Evolutionary conservation across 1,140 invertebrate species (phyloP), one percentile per base, ranked within the genome.

Genomic region (Reticulitermes speratus): DNA sequence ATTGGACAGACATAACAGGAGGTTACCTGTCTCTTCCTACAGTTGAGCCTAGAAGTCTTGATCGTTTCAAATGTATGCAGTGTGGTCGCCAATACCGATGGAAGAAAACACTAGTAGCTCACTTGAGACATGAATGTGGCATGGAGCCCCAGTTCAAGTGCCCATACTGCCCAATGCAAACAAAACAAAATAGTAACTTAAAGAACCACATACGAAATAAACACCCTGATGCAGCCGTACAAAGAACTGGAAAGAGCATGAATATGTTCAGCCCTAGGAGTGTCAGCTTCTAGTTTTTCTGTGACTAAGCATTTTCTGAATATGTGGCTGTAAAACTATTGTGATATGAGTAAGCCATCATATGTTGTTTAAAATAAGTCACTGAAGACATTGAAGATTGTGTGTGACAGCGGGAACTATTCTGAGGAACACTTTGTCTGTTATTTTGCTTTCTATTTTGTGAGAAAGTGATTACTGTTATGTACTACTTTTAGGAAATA

Each of bases 101-200:
- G 75, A 59, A 84, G 69, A 75, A 86, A 48, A 82, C 87, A 3
- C 75, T 88, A n/a, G 44, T 87, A 65, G 81, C 84, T n/a, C 88
- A 88, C 69, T 44, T 87, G 86, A 83, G 86, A 21, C 87, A 84
- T 45, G 88, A 88, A 59, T 88, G 88, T 86, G 88, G 88, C 9
- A 85, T 87, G 84, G 88, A 88, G 82, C 89, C 88, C 16, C 87
- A 88, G 84, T 89, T 89, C 65, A 44, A 84, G 19, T 89, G 89
- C 75, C 83, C 87, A 11, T 83, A 88, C 85, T 90, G 89, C 55
- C 84, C 85, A 16, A 87, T 88, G 45, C 84, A 75, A 21, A 82
- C 87, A 9, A 88, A 88, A 45, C 85, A 86, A 32, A 87, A 87
- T 23, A 59, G 32, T 25, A 88, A 87, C 86, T 83, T 88, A 11